Conservation (phyloP, 2,797 vertebrate species). For the Scyliorhinus canicula region DNA sequence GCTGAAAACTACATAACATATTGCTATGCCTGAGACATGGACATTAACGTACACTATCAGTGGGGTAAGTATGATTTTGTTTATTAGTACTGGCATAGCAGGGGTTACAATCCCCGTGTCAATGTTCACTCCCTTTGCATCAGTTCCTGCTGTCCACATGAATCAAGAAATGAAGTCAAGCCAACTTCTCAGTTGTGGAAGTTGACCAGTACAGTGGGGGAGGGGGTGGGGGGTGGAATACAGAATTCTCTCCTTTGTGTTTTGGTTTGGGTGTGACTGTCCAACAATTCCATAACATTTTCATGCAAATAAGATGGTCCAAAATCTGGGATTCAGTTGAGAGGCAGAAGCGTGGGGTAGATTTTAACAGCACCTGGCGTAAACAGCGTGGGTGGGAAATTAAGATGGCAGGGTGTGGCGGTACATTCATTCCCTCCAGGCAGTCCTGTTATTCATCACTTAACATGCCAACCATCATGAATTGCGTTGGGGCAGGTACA, state of each 20-base stretch:
- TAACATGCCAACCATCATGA: too few species aligned
- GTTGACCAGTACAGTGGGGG: not conserved
- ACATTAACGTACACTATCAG: not conserved
- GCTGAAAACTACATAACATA: not conserved
- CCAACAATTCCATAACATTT: not conserved
- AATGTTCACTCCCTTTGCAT: not conserved
- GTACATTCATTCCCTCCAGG: too few species aligned
- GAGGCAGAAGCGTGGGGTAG: not conserved
- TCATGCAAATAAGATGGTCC: not conserved
- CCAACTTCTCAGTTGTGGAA: not conserved
- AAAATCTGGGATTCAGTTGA: not conserved
- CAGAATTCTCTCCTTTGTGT: not conserved
- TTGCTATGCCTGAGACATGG: not conserved
- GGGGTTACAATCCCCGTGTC: not conserved
- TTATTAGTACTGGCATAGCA: not conserved
- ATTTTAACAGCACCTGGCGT: not conserved
- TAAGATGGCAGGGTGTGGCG: not conserved
- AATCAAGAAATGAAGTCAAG: not conserved
- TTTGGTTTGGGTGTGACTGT: not conserved
- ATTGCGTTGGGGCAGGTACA: too few species aligned
- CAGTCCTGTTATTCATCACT: too few species aligned
- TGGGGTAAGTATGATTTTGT: not conserved
- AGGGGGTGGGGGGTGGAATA: too few species aligned
- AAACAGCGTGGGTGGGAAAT: not conserved
- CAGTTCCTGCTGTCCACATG: not conserved